Base-by-base conservation (phyloP, 2,113 vertebrate species). In the Antennarius striatus region DNA sequence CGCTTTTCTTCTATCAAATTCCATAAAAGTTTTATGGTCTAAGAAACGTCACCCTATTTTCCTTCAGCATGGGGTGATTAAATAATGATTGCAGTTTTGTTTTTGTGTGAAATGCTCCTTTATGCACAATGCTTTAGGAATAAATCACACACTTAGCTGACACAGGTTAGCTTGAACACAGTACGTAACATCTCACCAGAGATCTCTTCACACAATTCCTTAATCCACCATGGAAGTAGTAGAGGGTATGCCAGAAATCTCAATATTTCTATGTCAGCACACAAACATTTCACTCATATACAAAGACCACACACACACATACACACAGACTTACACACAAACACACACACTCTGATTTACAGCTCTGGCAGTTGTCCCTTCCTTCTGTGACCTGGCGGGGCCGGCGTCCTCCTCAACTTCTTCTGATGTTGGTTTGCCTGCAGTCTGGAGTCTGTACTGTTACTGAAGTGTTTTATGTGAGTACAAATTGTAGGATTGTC, bases 321-420 rank as follows among this genome's bases (percentile, higher is more conserved):
- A 80, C 47, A 54, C 48, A 32, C 30, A 53, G 51, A 69, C 45
- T 63, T 17, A 29, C n/a, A 77, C 72, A 80, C 47, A 54, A 42
- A 32, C 48, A 32, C 30, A 53, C 55, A 69, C 45, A 66, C 28
- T 22, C n/a, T 88, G 84, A 91, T 90, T 91, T 89, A 89, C 82
- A 82, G 74, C 70, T 77, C 0, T 10, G 70, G 54, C 89, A 89
- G 81, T 88, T 89, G 85, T 82, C 80, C 63, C 29, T 43, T 17
- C 47, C 65, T 65, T 77, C 75, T 46, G 63, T 47, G 49, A 86
- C 76, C 66, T 71, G 68, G 64, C 32, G 10, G 42, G 42, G 42
- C 10, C 11, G 6, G 42, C 10, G 42, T 43, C 42, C 42, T 43
- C 42, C 42, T 71, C 54, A 3, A 12, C 72, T 63, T 79, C 57